A percentile compares a stretch with the other conserved stretches of the same genome.
Evolutionary conservation across 1,140 invertebrate species (phyloP).

Genomic region (Lasioglossum baleicum): DNA sequence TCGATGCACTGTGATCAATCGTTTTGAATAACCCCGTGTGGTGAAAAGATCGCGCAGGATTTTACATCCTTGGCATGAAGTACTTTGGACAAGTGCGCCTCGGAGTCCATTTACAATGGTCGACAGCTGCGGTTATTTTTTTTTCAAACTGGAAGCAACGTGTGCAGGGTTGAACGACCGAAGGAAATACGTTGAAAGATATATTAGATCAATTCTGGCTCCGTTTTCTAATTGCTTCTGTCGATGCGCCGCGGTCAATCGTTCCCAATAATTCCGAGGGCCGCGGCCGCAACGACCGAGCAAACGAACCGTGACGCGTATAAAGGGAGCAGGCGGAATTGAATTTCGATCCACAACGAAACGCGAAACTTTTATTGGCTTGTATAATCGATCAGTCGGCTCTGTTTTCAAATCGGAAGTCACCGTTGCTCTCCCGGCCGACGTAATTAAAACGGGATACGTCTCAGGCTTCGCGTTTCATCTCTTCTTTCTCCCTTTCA

Average conservation of each 20-base stretch:
- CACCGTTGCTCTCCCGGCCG: constrained; percentile 5
- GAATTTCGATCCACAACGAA: constrained; percentile 23
- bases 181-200: neutral
- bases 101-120: no score
- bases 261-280: constrained; percentile 17
- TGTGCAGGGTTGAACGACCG: neutral
- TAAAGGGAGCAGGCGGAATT: constrained; percentile 4
- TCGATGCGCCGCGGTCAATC: neutral
- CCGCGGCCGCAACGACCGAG: neutral
- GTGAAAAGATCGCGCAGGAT: no score
- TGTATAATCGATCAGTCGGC: constrained; percentile 41
- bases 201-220: neutral
- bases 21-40: no score
- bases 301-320: neutral
- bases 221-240: neutral
- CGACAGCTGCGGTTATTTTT: neutral
- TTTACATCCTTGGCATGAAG: no score
- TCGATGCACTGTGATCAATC: no score
- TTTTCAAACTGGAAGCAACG: no score
- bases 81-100: no score
- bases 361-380: constrained; percentile 38
- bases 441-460: constrained; percentile 52
- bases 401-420: constrained; percentile 32
- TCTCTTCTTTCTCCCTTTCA: neutral
- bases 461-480: constrained; percentile 7